These are phyloP conservation scores for Zaprionus capensis DNA, from an alignment of 1,140 invertebrate genomes.

Conservation along the genomic window DNA sequence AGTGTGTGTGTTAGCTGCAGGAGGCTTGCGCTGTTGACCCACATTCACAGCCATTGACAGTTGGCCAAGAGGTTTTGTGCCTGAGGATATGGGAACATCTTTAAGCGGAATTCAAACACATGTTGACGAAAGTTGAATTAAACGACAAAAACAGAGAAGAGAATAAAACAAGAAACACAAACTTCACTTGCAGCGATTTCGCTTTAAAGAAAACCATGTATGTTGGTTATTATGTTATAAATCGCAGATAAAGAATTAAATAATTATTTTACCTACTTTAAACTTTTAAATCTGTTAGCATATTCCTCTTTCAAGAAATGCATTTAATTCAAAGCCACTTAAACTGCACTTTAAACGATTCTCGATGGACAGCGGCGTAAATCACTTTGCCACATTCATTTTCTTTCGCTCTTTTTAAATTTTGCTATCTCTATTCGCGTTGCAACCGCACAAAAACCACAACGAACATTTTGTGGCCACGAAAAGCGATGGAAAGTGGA, in stretches of 20 bases:
- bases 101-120: conserved; percentile 16
- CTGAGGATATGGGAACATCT: conserved; percentile 11
- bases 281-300: no score
- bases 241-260: no score
- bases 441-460: conserved; percentile 10
- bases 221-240: no score
- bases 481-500: conserved; percentile 11
- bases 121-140: not conserved
- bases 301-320: not conserved
- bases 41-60: conserved; percentile 30
- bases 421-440: conserved; percentile 21
- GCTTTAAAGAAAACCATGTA: no score
- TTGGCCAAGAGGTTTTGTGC: conserved; percentile 5
- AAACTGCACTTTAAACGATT: not conserved
- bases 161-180: not conserved
- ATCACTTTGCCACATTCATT: conserved; percentile 34
- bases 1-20: not conserved
- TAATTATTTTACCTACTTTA: no score
- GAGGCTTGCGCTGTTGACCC: conserved; percentile 35
- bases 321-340: conserved; percentile 4
- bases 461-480: conserved; percentile 19
- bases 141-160: not conserved
- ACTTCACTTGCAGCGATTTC: no score
- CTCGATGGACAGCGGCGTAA: not conserved
- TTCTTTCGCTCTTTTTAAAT: conserved; percentile 13